Evolutionary conservation across 2,888 invertebrate genomes (phyloP), one percentile per base, ranked within the genome.

Genomic region (Cryptophagus acutangulus): DNA sequence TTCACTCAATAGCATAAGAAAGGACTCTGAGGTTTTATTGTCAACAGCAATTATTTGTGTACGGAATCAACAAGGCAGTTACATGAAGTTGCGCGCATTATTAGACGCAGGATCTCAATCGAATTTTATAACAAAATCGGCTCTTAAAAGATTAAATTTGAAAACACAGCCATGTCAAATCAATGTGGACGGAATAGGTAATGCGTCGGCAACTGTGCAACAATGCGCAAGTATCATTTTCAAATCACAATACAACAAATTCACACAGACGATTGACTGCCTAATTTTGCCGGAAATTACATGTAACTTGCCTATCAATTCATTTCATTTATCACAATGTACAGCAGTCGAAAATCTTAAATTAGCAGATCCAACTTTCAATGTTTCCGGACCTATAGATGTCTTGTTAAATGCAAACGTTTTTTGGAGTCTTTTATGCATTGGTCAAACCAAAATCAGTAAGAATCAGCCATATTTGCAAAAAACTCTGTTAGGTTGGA

Each of bases 381-480:
- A n/a, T n/a, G n/a, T n/a, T n/a, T n/a, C n/a, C n/a, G n/a, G n/a
- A n/a, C n/a, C n/a, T n/a, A n/a, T n/a, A n/a, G n/a, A n/a, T n/a
- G n/a, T n/a, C n/a, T n/a, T n/a, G n/a, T n/a, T n/a, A n/a, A n/a
- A n/a, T n/a, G n/a, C n/a, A n/a, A n/a, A n/a, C n/a, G n/a, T n/a
- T n/a, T n/a, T n/a, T n/a, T n/a, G n/a, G n/a, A n/a, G n/a, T n/a
- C n/a, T n/a, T n/a, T n/a, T n/a, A n/a, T n/a, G n/a, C n/a, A n/a
- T n/a, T n/a, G 33, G 38, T 24, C 24, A 33, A 8, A 33, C 33
- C 10, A 10, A 35, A 35, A 17, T 35, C 2, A 38, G n/a, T 35
- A 17, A 14, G 17, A 29, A 28, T 8, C 8, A 35, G 14, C 25
- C 40, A 2, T 40, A 26, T 20, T 2, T 40, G 6, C 35, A 40